A percentile compares a stretch with the other conserved stretches of the same genome.
Conservation (phyloP, 2,888 invertebrate genomes). For the Eristalis intricaria region DNA sequence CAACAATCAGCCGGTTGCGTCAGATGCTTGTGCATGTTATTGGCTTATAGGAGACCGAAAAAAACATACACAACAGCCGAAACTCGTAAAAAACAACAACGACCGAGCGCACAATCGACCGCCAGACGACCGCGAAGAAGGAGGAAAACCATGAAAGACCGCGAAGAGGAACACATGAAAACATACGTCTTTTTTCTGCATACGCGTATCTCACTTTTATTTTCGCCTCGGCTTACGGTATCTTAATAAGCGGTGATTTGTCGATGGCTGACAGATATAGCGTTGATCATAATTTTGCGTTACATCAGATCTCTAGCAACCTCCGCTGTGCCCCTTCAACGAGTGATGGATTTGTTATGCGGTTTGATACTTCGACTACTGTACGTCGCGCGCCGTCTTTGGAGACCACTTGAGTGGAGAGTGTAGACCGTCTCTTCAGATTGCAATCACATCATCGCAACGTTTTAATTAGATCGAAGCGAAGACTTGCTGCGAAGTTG, state of each 20-base stretch:
- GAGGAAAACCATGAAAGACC: constrained; percentile 21
- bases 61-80: constrained; percentile 10
- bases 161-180: constrained; percentile 9
- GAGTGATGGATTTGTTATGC: constrained; percentile 47
- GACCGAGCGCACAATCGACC: neutral
- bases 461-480: constrained; percentile 2
- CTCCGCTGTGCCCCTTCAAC: neutral
- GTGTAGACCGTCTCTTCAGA: constrained; percentile 2
- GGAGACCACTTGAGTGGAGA: constrained; percentile 6
- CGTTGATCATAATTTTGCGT: constrained; percentile 51
- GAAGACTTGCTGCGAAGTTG: constrained; percentile 18
- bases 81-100: constrained; percentile 22
- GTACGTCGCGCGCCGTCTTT: constrained; percentile 16
- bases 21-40: constrained; percentile 20
- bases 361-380: constrained; percentile 32
- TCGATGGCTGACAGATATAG: constrained; percentile 25
- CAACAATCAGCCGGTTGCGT: constrained; percentile 54
- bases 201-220: neutral
- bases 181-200: constrained; percentile 7
- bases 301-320: constrained; percentile 41
- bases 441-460: neutral
- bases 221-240: neutral
- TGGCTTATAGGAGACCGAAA: constrained; percentile 5
- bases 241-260: constrained; percentile 55
- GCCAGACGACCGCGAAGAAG: neutral